These are phyloP conservation scores for Tenualosa thibaudeaui DNA, from an alignment of 2,797 vertebrate species.

Conservation along the genomic window DNA sequence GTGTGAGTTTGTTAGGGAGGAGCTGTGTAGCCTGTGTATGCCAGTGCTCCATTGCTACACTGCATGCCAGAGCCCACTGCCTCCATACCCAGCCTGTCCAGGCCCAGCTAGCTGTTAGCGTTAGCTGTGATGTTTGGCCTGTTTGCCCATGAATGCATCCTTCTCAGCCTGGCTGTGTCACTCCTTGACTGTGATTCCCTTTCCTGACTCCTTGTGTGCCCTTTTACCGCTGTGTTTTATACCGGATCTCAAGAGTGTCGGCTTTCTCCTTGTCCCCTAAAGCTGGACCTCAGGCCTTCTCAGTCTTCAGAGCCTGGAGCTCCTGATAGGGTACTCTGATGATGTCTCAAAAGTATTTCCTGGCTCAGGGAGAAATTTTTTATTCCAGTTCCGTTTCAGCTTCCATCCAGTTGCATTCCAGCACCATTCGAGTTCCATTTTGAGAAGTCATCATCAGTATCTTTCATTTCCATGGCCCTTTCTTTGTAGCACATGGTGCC, in stretches of 20 bases:
- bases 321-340: background rate
- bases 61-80: slow-evolving; percentile 5
- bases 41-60: background rate
- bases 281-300: background rate
- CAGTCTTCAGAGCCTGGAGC: background rate
- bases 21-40: background rate
- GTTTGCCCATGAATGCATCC: background rate
- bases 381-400: background rate
- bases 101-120: background rate
- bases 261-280: background rate
- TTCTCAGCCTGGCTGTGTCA: background rate
- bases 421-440: slow-evolving; percentile 1
- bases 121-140: background rate
- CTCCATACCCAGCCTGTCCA: background rate
- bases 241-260: background rate
- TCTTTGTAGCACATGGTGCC: background rate
- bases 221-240: background rate
- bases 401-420: background rate
- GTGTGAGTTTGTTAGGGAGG: background rate
- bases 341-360: background rate
- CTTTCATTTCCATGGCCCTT: background rate
- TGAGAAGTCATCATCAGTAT: slow-evolving; percentile 2
- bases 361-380: background rate
- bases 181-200: background rate
- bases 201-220: background rate